A percentile compares a stretch with the other conserved stretches of the same genome.
phyloP scores from a whole-genome alignment of 2,113 vertebrate species.

The Ascaphus truei region DNA sequence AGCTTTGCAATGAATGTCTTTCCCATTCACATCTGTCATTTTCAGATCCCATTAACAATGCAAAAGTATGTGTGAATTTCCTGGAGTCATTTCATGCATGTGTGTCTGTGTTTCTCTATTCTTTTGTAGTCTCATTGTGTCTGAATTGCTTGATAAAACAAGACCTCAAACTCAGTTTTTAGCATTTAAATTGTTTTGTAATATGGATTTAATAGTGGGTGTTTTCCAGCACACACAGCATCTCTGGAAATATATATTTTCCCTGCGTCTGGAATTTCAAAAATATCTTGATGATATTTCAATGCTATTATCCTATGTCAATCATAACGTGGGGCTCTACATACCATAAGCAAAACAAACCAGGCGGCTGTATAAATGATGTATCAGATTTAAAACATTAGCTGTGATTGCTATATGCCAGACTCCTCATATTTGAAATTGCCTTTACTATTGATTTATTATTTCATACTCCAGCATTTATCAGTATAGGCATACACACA shows the following conservation, averaged over 20 bases:
- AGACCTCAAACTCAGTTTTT: background rate
- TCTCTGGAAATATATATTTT: background rate
- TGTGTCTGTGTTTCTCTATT: background rate
- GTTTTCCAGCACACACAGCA: background rate
- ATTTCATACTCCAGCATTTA: too few species aligned
- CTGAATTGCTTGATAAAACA: background rate
- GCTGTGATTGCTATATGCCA: too few species aligned
- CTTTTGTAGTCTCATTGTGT: background rate
- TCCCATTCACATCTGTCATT: background rate
- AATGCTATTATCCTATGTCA: background rate
- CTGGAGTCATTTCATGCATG: background rate
- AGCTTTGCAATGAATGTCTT: background rate
- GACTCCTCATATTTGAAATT: too few species aligned
- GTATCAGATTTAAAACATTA: background rate
- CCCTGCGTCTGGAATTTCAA: background rate
- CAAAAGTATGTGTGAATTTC: background rate
- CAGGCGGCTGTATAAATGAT: background rate
- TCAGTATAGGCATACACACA: too few species aligned
- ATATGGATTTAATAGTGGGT: background rate
- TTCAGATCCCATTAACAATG: background rate
- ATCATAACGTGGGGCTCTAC: background rate
- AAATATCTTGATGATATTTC: background rate
- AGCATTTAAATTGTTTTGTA: background rate
- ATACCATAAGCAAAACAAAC: background rate
- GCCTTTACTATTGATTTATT: too few species aligned